Base-by-base conservation (phyloP, 2,888 invertebrate species). In the Periphyllus acericola region DNA sequence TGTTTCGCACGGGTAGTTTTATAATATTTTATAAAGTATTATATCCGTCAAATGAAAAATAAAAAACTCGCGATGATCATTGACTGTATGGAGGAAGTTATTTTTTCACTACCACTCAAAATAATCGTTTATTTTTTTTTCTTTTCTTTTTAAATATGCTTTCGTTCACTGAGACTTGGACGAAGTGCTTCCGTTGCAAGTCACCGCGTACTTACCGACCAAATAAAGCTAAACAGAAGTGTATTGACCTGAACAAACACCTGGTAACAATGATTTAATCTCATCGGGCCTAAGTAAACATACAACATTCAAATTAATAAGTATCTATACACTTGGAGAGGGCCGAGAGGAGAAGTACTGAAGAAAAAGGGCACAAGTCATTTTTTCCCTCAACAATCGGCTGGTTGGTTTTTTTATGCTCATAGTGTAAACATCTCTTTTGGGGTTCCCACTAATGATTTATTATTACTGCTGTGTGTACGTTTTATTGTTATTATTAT, bases 231-330 rank as follows among this genome's bases (percentile, higher is more conserved):
- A 80, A 80, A 72, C 80, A 17, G 32, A 34, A 79, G 79, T 74
- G 79, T 87, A 80, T 87, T 80, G 86, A 87, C 86, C 80, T 87
- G 86, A 87, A 87, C 74, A 87, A 87, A 87, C 86, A 87, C 60
- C 86, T 40, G 80, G 86, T 46, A 87, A 87, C 86, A 87, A 87
- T 87, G 80, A 87, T 87, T 87, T 87, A 87, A 87, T 87, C 86
- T 81, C 72, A 60, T 87, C 80, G 86, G 71, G 60, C 36, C 80
- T 80, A 60, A 81, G 72, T 66, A 87, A 87, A 87, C 86, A 86
- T 55, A 40, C 72, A 60, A 74, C 52, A 87, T 87, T 87, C 74
- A 80, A 87, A 87, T 87, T 87, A 87, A 87, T 81, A 87, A 87
- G 74, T 87, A 87, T 80, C 60, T 46, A 34, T 86, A 72, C 40